Evolutionary conservation across 1,140 invertebrate genomes (phyloP).

Genomic region (Drosophila nikananu): DNA sequence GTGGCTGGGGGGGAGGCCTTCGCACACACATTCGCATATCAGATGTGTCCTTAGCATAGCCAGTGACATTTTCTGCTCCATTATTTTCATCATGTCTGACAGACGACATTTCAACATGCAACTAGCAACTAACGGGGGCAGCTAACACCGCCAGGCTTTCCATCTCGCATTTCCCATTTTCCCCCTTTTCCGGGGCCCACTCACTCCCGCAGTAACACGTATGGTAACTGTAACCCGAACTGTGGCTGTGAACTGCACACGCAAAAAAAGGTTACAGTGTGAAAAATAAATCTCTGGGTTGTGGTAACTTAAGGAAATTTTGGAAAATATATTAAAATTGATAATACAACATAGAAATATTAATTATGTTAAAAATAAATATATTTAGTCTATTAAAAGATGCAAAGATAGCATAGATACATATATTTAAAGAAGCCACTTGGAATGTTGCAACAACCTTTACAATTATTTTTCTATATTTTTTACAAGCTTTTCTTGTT

Average conservation of each 20-base stretch:
- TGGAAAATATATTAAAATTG: not conserved
- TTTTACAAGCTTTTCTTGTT: not conserved
- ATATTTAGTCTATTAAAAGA: not conserved
- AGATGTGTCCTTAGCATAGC: slow-evolving; percentile 63
- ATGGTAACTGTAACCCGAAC: slow-evolving; percentile 55
- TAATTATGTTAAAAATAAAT: not conserved
- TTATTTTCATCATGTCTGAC: slow-evolving; percentile 84
- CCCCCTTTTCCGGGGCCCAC: not conserved
- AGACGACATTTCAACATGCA: slow-evolving; percentile 83
- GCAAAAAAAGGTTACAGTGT: not conserved
- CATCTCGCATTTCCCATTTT: slow-evolving; percentile 31
- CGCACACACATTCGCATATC: slow-evolving; percentile 34
- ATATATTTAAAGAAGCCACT: too few relatives aligned
- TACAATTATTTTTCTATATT: not conserved
- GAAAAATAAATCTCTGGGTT: not conserved
- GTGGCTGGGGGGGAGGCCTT: slow-evolving; percentile 26
- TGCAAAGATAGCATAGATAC: not conserved
- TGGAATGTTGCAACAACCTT: too few relatives aligned
- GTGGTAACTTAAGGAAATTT: not conserved
- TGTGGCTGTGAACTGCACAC: slow-evolving; percentile 39
- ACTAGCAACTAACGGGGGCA: slow-evolving; percentile 58
- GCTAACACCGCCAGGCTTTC: slow-evolving; percentile 32
- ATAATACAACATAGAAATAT: not conserved
- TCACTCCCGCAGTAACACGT: slow-evolving; percentile 41
- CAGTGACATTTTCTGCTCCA: slow-evolving; percentile 83